Evolutionary conservation across 2,113 vertebrate species (phyloP).

Genomic region (Condylura cristata): DNA sequence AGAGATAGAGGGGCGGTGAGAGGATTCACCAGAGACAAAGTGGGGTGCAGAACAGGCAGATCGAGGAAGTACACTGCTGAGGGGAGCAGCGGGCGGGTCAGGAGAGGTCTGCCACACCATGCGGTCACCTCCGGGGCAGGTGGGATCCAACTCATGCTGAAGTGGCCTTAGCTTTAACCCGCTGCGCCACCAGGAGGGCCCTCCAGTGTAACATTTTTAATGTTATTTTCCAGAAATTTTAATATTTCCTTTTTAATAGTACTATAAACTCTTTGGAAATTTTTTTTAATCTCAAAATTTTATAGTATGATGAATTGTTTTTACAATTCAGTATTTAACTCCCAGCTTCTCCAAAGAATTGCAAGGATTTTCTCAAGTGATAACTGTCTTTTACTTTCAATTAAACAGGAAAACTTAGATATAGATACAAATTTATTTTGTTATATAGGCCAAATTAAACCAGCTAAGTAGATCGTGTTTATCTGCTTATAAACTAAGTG

Average conservation of each 20-base stretch:
- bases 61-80: no score
- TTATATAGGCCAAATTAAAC: neutral
- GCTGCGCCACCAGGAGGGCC: no score
- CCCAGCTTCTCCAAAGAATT: neutral
- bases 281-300: no score
- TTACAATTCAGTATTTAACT: neutral
- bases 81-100: no score
- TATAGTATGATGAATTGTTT: neutral
- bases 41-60: no score
- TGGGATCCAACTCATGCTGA: no score
- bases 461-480: neutral
- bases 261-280: neutral
- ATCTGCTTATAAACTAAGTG: neutral
- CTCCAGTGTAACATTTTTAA: neutral
- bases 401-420: neutral
- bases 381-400: neutral
- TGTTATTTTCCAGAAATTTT: neutral
- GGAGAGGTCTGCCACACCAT: no score
- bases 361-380: neutral
- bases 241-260: neutral
- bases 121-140: no score
- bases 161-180: no score
- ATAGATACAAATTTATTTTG: neutral
- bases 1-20: no score
- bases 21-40: no score